phyloP scores from a whole-genome alignment of 2,113 vertebrate genomes.

The Stigmatopora argus region DNA sequence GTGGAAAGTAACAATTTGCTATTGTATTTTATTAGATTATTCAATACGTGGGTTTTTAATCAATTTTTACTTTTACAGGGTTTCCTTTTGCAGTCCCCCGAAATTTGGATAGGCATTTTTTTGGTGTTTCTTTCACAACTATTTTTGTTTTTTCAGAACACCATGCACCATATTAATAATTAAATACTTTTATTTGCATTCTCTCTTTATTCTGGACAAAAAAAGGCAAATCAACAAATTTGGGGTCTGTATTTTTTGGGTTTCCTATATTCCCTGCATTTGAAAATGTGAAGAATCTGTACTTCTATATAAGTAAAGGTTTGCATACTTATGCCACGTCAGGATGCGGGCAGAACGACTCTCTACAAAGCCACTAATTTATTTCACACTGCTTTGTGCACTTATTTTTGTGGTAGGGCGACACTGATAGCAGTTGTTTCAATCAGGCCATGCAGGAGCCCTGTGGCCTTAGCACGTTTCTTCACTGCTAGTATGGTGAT shows the following conservation, averaged over 20 bases:
- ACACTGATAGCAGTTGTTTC: slow-evolving; percentile 31
- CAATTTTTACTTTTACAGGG: neutral
- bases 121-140: no score
- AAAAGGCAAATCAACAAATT: no score
- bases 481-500: slow-evolving; percentile 45
- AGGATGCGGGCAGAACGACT: slow-evolving; percentile 18
- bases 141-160: no score
- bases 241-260: no score
- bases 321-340: neutral
- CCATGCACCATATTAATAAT: no score
- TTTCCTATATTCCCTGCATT: no score
- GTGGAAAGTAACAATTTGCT: neutral
- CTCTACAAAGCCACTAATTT: slow-evolving; percentile 31
- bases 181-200: no score
- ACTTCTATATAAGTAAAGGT: neutral
- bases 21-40: neutral
- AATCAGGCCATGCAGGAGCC: slow-evolving; percentile 50
- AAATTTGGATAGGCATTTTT: no score
- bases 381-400: slow-evolving; percentile 6
- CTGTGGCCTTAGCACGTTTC: slow-evolving; percentile 43
- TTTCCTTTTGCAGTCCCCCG: no score
- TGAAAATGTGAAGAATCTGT: neutral
- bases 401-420: slow-evolving; percentile 2
- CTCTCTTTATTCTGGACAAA: no score
- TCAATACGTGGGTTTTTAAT: neutral